Evolutionary conservation across 2,888 invertebrate species (phyloP), one percentile per base, ranked within the genome.

Genomic region (Griposia aprilina): DNA sequence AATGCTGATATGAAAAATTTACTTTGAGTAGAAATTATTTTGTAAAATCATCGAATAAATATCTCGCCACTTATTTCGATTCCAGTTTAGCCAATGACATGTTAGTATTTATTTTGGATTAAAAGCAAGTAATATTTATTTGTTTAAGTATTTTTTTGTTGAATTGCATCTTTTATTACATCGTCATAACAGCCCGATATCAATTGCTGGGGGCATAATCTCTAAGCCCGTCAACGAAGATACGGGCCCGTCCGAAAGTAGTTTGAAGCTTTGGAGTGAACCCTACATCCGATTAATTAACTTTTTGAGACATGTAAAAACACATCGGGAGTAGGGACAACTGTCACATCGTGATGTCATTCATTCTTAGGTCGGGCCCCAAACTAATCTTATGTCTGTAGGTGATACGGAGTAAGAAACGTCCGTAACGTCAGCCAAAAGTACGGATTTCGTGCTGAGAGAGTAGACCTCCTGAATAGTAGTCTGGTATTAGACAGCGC

Each of bases 21-120:
- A 3, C 20, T 26, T 36, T n/a, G 45, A 11, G 30, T 23, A 30
- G 1, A 55, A 62, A 48, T 69, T 23, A 26, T 68, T 76, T 67
- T 57, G 62, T n/a, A 0, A 57, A 74, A 63, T 87, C 87, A 74
- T 70, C 87, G 8, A 59, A 45, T n/a, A 23, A 23, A 60, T 66
- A 72, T 85, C 84, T 74, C 80, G 84, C 87, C 80, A 84, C 74
- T 74, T 71, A 60, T 78, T 78, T 55, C 17, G 30, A 52, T 26
- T 26, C 13, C 8, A n/a, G 5, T 55, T 52, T 74, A 80, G 81
- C 81, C 65, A 87, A 87, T 80, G 55, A 36, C n/a, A 50, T 30
- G 52, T 15, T 13, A 48, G 60, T 41, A 41, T 41, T 41, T 52
- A 55, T 59, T 63, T 59, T 66, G 13, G 26, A 62, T 23, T 26